Evolutionary conservation across 2,888 invertebrate species (phyloP).

Genomic region (Himalopsyche kuldschensis): DNA sequence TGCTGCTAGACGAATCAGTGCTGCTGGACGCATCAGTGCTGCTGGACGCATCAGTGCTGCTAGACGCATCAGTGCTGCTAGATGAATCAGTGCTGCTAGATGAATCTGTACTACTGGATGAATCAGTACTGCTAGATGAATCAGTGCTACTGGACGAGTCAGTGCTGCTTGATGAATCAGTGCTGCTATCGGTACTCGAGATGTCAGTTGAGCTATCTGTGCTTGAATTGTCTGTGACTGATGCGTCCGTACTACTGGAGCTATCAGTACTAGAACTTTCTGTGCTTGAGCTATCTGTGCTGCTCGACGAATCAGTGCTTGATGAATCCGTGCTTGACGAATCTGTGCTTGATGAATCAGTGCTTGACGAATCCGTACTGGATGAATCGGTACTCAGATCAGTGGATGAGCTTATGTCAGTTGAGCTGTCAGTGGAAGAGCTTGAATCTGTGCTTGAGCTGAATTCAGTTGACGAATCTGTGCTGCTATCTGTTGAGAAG

Average conservation of each 20-base stretch:
- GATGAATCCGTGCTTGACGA: conserved; percentile 33
- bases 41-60: conserved; percentile 21
- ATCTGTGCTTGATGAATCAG: conserved; percentile 40
- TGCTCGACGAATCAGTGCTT: conserved; percentile 29
- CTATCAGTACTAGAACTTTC: conserved; percentile 23
- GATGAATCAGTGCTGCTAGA: conserved; percentile 15
- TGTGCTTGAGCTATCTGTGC: conserved; percentile 24
- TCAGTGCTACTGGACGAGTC: conserved; percentile 19
- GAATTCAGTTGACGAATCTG: conserved; percentile 12
- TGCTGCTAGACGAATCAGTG: conserved; percentile 35
- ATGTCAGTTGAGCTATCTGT: conserved; percentile 38
- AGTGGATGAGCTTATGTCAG: conserved; percentile 26
- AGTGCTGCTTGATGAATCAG: conserved; percentile 30
- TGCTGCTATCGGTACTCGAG: conserved; percentile 39
- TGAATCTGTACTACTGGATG: conserved; percentile 19
- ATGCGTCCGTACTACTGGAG: conserved; percentile 24
- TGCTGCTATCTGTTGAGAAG: not conserved
- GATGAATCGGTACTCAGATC: conserved; percentile 24
- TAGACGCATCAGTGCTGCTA: conserved; percentile 27
- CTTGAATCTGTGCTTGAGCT: conserved; percentile 24
- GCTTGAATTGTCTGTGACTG: conserved; percentile 37
- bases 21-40: conserved; percentile 38
- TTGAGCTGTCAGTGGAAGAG: conserved; percentile 38
- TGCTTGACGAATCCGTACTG: conserved; percentile 38
- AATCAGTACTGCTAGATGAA: conserved; percentile 31